Evolutionary conservation across 2,888 invertebrate genomes (phyloP), one percentile per base, ranked within the genome.

Genomic region (Sphinx pinastri): DNA sequence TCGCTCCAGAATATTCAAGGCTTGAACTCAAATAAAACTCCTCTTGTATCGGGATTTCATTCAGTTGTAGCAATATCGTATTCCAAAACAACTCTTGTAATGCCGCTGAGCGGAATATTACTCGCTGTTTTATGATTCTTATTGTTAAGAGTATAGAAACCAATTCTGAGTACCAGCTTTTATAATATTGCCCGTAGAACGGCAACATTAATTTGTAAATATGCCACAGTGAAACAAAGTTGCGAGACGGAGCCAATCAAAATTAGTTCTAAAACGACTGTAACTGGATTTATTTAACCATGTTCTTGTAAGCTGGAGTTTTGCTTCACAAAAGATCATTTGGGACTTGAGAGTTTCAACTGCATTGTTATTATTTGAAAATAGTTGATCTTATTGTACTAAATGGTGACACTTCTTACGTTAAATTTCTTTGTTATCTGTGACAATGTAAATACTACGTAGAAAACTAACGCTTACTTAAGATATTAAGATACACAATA

Each of bases 1-100:
- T 75, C 72, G 71, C 73, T 75, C 70, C 69, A 67, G 75, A 79
- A 74, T 75, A 73, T 71, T 67, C 74, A 74, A 74, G 76, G 72
- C 75, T 76, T 72, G 69, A 71, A 76, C 71, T 75, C 70, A 75
- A 76, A 75, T 76, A 75, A 78, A 74, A 72, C 68, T 74, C 38
- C 38, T 14, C 72, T 74, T 74, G 70, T 74, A 78, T 77, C 73
- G 76, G 58, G 51, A 72, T 76, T 73, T 63, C 51, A 74, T 76
- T 75, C 71, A 70, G 70, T 67, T 38, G 67, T 45, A 63, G 69
- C 47, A 66, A 70, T 70, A 70, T 70, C 70, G 70, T 58, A 58
- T 67, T 58, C 49, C 58, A 52, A 25, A 63, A 69, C 69, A 52
- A 60, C 16, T 59, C 52, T 68, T 45, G 16, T 63, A 19, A 16